Conservation (phyloP, 2,797 vertebrate species). For the Eurystomus glaucurus region DNA sequence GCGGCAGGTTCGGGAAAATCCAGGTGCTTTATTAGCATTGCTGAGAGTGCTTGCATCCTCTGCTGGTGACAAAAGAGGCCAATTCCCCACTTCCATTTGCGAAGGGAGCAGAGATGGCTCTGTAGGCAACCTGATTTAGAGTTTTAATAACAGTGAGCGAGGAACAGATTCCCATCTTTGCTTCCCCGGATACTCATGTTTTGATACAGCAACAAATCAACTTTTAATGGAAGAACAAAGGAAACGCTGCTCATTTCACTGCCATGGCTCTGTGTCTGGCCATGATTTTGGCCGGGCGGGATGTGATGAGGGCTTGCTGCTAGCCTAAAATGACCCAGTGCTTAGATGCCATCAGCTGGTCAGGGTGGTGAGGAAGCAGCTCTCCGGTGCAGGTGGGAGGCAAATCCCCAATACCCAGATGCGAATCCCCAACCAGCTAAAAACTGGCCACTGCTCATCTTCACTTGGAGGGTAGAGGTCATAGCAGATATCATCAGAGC, state of each 20-base stretch:
- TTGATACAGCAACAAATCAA: slow-evolving; percentile 9
- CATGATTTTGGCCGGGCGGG: background rate
- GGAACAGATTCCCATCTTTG: background rate
- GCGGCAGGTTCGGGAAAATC: background rate
- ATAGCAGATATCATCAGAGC: background rate
- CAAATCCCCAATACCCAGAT: background rate
- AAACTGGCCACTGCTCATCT: background rate
- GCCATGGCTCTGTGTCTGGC: background rate
- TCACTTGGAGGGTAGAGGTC: background rate
- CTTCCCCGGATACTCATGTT: background rate
- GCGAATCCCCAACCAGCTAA: background rate
- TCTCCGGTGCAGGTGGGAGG: background rate
- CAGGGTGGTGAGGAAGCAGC: background rate
- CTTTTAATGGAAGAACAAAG: background rate
- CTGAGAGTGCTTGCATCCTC: background rate
- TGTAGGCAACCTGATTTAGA: background rate
- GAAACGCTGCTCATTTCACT: background rate
- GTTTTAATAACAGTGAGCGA: background rate
- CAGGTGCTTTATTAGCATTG: background rate
- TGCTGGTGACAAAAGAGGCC: background rate
- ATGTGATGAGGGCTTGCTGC: background rate
- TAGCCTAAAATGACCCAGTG: background rate
- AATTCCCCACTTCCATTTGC: background rate
- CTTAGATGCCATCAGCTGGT: background rate
- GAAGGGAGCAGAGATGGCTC: background rate